Base-by-base conservation (phyloP, 2,888 invertebrate genomes). In the Rhagophthalmus giganteus region DNA sequence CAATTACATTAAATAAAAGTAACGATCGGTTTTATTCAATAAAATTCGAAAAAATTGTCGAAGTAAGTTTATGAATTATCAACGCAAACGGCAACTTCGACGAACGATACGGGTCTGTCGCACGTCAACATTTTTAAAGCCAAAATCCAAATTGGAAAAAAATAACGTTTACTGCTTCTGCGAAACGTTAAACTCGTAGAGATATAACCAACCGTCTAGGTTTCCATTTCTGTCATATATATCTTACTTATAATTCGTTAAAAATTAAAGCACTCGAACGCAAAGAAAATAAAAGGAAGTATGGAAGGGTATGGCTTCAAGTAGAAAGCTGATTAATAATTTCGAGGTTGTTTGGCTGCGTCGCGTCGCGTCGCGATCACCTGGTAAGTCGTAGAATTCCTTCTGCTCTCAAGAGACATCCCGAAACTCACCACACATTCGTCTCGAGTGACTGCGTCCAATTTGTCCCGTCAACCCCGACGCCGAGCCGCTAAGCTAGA, bases 381-480 rank as follows among this genome's bases (percentile, higher is more conserved):
- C 20, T 20, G 20, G 20, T 20, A 50, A 34, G 37, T 50, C 16
- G 27, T 16, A 38, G 44, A 26, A 50, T 50, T 16, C 32, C 10
- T 14, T 37, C 11, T 34, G 31, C 45, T 46, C 52, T 46, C 52
- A 25, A 20, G 52, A 45, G 51, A 52, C 41, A 35, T 41, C 37
- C 40, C 12, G 31, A 25, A 46, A 27, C 52, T 52, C 35, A 44
- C 55, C 52, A 47, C 53, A 53, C 55, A 57, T 55, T 55, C 46
- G 57, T 57, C 45, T 54, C 57, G 47, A 33, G 35, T 49, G 59
- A 51, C 57, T 55, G 59, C 57, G 54, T 59, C 57, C 57, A 57
- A 60, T 59, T 40, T 58, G 49, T 55, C 55, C 40, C 46, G 37
- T 41, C 46, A 40, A 34, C 46, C 35, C 46, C 25, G 26, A 52